phyloP scores from a whole-genome alignment of 2,888 invertebrate genomes.

The Drosophila limbata region DNA sequence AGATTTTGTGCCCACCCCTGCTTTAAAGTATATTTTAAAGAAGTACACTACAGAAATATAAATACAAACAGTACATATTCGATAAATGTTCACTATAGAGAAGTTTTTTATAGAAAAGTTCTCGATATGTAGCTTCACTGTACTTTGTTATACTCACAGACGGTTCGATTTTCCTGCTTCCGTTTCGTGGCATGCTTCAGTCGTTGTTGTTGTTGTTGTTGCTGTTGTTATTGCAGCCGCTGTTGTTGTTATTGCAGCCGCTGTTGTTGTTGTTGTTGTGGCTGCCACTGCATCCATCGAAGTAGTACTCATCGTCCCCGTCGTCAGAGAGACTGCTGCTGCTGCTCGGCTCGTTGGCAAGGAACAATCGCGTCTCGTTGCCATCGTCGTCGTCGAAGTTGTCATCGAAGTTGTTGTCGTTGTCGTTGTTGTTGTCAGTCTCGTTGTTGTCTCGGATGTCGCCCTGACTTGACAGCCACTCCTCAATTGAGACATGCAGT shows the following conservation, averaged over 20 bases:
- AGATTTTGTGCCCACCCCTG: too few relatives aligned
- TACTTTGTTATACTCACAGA: constrained; percentile 80
- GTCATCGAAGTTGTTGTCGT: constrained; percentile 50
- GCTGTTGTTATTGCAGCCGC: constrained; percentile 52
- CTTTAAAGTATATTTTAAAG: too few relatives aligned
- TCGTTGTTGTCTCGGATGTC: constrained; percentile 72
- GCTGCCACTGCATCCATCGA: constrained; percentile 83
- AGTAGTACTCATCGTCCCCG: constrained; percentile 85
- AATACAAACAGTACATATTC: too few relatives aligned
- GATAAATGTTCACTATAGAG: too few relatives aligned
- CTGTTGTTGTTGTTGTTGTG: constrained; percentile 26
- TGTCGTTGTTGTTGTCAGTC: constrained; percentile 61
- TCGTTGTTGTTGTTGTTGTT: constrained; percentile 56
- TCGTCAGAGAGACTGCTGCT: constrained; percentile 80
- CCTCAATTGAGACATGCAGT: constrained; percentile 86
- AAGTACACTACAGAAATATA: too few relatives aligned
- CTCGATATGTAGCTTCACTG: too few relatives aligned
- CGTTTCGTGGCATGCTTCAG: constrained; percentile 65
- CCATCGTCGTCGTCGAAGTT: constrained; percentile 48
- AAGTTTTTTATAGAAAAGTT: too few relatives aligned
- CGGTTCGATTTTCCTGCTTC: constrained; percentile 85
- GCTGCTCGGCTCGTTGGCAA: constrained; percentile 64
- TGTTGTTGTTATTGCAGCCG: constrained; percentile 64
- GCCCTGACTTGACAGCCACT: constrained; percentile 85
- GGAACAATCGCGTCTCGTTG: constrained; percentile 66